phyloP scores from a whole-genome alignment of 2,113 vertebrate genomes.

The Craseonycteris thonglongyai region DNA sequence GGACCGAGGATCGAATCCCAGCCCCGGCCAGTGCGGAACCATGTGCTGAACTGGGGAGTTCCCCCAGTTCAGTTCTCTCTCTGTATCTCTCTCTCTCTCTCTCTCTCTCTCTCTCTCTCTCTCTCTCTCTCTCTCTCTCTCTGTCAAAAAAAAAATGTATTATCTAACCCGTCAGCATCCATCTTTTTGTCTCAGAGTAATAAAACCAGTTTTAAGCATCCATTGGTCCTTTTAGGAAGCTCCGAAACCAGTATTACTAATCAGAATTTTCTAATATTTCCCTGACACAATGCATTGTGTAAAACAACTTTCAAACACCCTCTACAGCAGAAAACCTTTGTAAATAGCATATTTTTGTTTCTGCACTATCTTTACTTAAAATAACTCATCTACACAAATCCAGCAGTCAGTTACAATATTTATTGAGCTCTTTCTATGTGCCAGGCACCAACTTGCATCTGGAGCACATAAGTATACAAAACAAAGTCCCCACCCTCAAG shows the following conservation, averaged over 20 bases:
- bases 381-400: neutral
- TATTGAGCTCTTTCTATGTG: neutral
- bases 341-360: neutral
- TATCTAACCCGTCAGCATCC: neutral
- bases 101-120: too few relatives aligned
- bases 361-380: constrained; percentile 1
- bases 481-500: neutral
- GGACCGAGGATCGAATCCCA: too few relatives aligned
- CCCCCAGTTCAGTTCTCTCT: too few relatives aligned
- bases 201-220: neutral
- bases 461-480: neutral
- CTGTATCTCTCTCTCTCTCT: too few relatives aligned
- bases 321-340: neutral
- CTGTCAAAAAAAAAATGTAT: too few relatives aligned
- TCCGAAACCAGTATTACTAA: neutral
- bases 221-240: neutral
- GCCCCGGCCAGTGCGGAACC: too few relatives aligned
- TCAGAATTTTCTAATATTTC: neutral
- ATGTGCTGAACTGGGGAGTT: too few relatives aligned
- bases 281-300: neutral
- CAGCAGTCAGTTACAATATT: neutral
- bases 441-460: neutral
- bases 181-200: neutral
- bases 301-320: neutral
- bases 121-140: too few relatives aligned